These are phyloP conservation scores for Criorhina ranunculi DNA, from an alignment of 2,888 invertebrate species.

Conservation along the genomic window DNA sequence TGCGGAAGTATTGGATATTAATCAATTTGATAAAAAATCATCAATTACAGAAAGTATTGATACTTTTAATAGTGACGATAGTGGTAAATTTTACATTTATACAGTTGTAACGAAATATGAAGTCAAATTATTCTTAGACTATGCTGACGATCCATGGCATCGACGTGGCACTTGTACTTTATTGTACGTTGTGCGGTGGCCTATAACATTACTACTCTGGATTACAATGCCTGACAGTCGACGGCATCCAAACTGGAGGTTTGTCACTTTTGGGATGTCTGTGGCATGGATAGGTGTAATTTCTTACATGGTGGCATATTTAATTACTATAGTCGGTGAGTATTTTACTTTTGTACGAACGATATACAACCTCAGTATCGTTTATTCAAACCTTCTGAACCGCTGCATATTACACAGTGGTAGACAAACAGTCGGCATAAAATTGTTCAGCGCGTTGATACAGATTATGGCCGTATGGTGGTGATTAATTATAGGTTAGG, in stretches of 20 bases:
- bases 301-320: conserved; percentile 97
- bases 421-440: too few relatives aligned
- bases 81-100: conserved; percentile 38
- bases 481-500: too few relatives aligned
- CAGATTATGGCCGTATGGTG: too few relatives aligned
- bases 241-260: conserved; percentile 92
- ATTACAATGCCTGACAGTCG: conserved; percentile 96
- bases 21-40: conserved; percentile 21
- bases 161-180: conserved; percentile 88
- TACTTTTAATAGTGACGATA: conserved; percentile 55
- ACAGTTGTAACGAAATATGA: background rate
- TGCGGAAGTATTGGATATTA: background rate
- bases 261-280: conserved; percentile 95
- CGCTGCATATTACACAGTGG: too few relatives aligned
- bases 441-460: too few relatives aligned
- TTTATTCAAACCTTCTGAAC: too few relatives aligned
- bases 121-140: conserved; percentile 31
- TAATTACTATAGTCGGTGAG: conserved; percentile 96
- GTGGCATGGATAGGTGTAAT: conserved; percentile 96
- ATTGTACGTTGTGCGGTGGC: conserved; percentile 94
- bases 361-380: too few relatives aligned
- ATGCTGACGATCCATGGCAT: conserved; percentile 86
- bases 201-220: conserved; percentile 92
- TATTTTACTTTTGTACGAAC: conserved; percentile 40
- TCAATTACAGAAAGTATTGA: conserved; percentile 55